These are phyloP conservation scores for Tursiops truncatus DNA, from an alignment of 2,113 vertebrate genomes.

Conservation along the genomic window DNA sequence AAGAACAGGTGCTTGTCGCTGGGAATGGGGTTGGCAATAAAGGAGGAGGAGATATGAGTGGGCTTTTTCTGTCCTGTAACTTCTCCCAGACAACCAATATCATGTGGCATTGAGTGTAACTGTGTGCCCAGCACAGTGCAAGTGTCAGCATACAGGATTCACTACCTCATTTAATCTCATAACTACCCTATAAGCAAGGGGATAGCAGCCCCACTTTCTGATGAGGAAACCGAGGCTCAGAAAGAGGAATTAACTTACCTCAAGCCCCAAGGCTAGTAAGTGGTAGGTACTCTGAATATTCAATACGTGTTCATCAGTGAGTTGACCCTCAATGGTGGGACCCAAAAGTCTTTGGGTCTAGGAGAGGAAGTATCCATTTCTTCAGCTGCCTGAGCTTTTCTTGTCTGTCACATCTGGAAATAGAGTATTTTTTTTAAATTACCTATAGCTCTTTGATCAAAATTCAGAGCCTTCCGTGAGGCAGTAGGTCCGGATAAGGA, in stretches of 20 bases:
- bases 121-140: neutral
- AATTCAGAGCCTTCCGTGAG: neutral
- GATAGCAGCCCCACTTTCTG: neutral
- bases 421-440: neutral
- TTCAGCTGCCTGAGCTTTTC: neutral
- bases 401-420: neutral
- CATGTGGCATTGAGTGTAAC: neutral
- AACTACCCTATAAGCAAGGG: neutral
- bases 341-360: neutral
- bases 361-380: neutral
- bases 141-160: neutral
- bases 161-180: neutral
- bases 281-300: neutral
- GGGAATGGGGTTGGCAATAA: neutral
- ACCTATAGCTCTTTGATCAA: neutral
- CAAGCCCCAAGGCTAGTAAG: neutral
- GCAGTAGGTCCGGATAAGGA: neutral
- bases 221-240: neutral
- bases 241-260: neutral
- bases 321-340: neutral
- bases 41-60: neutral
- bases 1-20: neutral
- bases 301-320: fast-evolving
- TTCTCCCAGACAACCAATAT: neutral
- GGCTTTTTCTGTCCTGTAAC: neutral